Conservation (phyloP, 2,797 vertebrate genomes). For the Poecilia wingei region DNA sequence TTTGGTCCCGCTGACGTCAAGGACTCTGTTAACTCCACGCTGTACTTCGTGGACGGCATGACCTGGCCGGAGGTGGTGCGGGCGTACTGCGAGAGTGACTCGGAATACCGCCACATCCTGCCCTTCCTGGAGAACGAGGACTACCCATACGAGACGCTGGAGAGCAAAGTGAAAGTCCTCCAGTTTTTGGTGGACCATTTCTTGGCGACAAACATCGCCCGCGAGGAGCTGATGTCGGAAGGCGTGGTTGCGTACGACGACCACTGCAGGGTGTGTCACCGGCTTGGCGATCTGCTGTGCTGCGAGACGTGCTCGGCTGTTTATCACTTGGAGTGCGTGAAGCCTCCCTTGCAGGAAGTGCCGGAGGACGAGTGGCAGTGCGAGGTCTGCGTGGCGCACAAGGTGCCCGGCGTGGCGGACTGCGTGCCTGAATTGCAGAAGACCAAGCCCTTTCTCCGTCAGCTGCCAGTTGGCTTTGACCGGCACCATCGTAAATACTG, state of each 20-base stretch:
- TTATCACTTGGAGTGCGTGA: slow-evolving; percentile 97
- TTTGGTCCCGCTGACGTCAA: slow-evolving; percentile 96
- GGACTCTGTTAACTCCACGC: slow-evolving; percentile 95
- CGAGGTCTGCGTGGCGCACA: slow-evolving; percentile 94
- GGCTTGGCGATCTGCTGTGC: slow-evolving; percentile 95
- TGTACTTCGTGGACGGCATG: slow-evolving; percentile 97
- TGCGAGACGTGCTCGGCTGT: slow-evolving; percentile 97
- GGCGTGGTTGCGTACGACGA: slow-evolving; percentile 96
- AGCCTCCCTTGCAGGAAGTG: slow-evolving; percentile 94
- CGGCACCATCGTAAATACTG: slow-evolving; percentile 93
- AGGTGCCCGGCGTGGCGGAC: slow-evolving; percentile 92
- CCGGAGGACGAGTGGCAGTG: slow-evolving; percentile 99
- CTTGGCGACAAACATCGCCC: slow-evolving; percentile 93
- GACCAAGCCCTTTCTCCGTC: slow-evolving; percentile 92
- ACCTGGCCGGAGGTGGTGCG: slow-evolving; percentile 97
- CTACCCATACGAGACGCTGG: slow-evolving; percentile 93
- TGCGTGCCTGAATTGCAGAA: slow-evolving; percentile 94
- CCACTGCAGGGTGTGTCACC: slow-evolving; percentile 96
- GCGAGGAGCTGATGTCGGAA: slow-evolving; percentile 96
- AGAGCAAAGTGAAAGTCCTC: slow-evolving; percentile 95
- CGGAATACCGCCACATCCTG: slow-evolving; percentile 92
- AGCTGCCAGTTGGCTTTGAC: slow-evolving; percentile 93
- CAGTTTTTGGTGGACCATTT: slow-evolving; percentile 98
- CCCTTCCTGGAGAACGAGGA: slow-evolving; percentile 92
- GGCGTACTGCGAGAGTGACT: slow-evolving; percentile 96